Conservation (phyloP, 2,888 invertebrate genomes). For the Pheosia tremula region DNA sequence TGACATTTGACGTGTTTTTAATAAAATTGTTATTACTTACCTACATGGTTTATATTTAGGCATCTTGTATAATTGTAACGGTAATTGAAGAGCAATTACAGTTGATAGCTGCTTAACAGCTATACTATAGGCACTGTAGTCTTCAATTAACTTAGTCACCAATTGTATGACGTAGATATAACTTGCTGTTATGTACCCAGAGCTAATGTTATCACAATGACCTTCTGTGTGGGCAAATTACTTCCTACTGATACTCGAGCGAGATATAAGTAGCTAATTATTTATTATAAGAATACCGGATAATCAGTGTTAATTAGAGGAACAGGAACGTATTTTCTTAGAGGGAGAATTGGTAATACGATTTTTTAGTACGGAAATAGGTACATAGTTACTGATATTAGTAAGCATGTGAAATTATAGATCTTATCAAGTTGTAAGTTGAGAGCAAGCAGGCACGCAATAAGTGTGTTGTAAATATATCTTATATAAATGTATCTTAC, state of each 20-base stretch:
- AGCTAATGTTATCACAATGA: conserved; percentile 67
- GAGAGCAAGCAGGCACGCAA: too few species aligned
- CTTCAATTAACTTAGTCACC: too few species aligned
- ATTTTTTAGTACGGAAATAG: too few species aligned
- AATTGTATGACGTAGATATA: too few species aligned
- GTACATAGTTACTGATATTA: background rate
- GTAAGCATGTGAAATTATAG: background rate
- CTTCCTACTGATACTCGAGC: conserved; percentile 72
- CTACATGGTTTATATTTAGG: too few species aligned
- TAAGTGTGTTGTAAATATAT: background rate
- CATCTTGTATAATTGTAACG: too few species aligned
- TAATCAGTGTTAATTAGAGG: background rate
- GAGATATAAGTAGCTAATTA: conserved; percentile 48
- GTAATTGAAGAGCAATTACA: too few species aligned
- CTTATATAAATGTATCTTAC: conserved; percentile 2
- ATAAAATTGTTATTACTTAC: background rate
- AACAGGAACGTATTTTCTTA: background rate
- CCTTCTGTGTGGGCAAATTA: conserved; percentile 78
- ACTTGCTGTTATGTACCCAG: background rate
- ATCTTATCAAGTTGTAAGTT: background rate
- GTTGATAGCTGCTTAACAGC: too few species aligned
- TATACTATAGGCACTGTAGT: too few species aligned
- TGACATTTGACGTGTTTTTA: too few species aligned
- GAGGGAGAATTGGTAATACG: too few species aligned
- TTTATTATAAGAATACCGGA: conserved; percentile 19